Evolutionary conservation across 2,113 vertebrate species (phyloP), one percentile per base, ranked within the genome.

Genomic region (Syngnathus typhle): DNA sequence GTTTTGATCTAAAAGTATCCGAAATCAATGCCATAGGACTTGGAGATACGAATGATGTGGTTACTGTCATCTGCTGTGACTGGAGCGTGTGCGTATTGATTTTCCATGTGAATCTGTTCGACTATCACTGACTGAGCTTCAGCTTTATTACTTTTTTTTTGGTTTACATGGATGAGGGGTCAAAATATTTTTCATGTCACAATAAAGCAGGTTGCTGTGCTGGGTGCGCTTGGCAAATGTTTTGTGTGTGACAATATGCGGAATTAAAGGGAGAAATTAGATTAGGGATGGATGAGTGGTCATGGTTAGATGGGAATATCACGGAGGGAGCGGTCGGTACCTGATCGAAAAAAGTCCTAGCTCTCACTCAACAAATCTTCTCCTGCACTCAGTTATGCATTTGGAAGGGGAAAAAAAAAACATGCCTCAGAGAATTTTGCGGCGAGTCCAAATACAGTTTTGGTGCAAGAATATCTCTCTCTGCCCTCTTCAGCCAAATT

Each of bases 241-340:
- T 66, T 71, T 77, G 47, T 77, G 75, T 74, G 68, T 60, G 62
- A 18, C 37, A 44, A 18, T 77, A 54, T 70, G 60, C 77, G 66
- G 78, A 80, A 82, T 83, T 82, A 74, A 70, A 72, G 76, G 62
- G 68, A 76, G 67, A 69, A 76, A 87, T 86, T 80, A 80, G 80
- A 84, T 88, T 84, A 85, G 77, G 67, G 67, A 85, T 13, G 75
- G 84, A 80, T 87, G 81, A 82, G 71, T 64, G 37, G 69, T 36
- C 10, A 1, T 71, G 49, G 68, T 77, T 74, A 80, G 72, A 84
- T 82, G 70, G 67, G 81, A 84, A 82, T 83, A 83, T 86, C 78
- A 72, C 72, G 64, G 46, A 62, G 68, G 68, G 68, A 63, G 59
- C 0, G 6, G 27, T 27, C 59, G 4, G 11, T 75, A 77, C 81